A percentile compares a stretch with the other conserved stretches of the same genome.
Conservation (phyloP, 2,113 vertebrate genomes). For the Elachura formosa region DNA sequence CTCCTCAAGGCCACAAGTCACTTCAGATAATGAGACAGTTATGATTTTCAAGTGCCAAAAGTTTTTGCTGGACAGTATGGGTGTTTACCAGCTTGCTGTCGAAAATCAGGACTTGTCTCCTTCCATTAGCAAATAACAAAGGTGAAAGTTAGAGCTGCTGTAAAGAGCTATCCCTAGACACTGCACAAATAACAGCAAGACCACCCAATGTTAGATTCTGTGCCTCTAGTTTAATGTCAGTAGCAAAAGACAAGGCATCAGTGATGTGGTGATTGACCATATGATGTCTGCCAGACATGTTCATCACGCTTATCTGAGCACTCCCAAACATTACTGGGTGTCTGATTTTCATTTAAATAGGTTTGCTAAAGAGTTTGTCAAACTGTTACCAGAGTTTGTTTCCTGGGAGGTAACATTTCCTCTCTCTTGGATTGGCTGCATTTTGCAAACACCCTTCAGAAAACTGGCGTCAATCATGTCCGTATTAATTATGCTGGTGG, state of each 20-base stretch:
- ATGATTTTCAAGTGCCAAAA: background rate
- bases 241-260: background rate
- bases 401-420: background rate
- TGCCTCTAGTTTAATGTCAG: background rate
- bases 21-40: background rate
- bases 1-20: background rate
- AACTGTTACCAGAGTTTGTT: background rate
- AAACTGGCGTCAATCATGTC: background rate
- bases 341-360: background rate
- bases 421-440: background rate
- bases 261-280: accelerated
- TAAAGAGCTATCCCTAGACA: accelerated
- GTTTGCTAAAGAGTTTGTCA: background rate
- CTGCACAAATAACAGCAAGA: background rate
- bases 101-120: background rate
- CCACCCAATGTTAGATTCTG: background rate
- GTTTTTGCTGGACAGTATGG: background rate
- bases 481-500: background rate
- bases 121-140: background rate
- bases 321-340: background rate
- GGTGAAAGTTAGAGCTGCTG: background rate
- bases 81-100: background rate
- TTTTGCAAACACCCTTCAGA: background rate
- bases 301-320: background rate
- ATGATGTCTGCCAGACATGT: background rate